Evolutionary conservation across 2,797 vertebrate species (phyloP).

Genomic region (Passerculus sandwichensis): DNA sequence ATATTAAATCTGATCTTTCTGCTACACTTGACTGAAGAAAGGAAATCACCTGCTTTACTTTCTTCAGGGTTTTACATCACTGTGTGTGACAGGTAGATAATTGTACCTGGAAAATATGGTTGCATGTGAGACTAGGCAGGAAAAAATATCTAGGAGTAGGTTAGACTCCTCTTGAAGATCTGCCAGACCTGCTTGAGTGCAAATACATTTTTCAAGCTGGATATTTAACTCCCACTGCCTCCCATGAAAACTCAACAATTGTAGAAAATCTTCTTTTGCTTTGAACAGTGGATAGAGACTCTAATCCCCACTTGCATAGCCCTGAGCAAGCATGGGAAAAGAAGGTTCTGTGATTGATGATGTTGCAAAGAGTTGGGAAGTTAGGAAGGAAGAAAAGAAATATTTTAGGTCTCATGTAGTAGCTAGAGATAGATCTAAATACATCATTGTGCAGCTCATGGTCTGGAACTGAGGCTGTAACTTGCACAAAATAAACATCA

Average conservation of each 20-base stretch:
- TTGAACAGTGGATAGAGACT: background rate
- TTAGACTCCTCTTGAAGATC: background rate
- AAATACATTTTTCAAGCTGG: slow-evolving; percentile 9
- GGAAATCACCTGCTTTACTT: slow-evolving; percentile 15
- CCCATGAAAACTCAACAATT: background rate
- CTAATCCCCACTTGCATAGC: background rate
- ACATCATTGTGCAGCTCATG: background rate
- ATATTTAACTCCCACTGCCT: slow-evolving; percentile 14
- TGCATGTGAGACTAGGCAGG: background rate
- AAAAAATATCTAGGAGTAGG: background rate
- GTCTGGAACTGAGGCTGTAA: background rate
- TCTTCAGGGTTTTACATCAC: background rate
- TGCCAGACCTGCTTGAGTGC: slow-evolving; percentile 4
- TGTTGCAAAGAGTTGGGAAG: background rate
- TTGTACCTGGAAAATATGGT: background rate
- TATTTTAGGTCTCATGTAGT: background rate
- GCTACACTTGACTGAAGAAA: background rate
- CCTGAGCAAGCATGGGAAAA: fast-evolving
- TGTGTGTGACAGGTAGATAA: background rate
- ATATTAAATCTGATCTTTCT: slow-evolving; percentile 54
- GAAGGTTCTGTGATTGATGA: background rate
- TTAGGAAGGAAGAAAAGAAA: background rate
- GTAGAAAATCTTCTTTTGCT: slow-evolving; percentile 10
- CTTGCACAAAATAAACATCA: background rate
- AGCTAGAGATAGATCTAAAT: background rate